Percentiles rank a stretch among this genome's conserved stretches.
Conservation (phyloP, 2,888 invertebrate species). For the Rhabditophanes sp. region DNA sequence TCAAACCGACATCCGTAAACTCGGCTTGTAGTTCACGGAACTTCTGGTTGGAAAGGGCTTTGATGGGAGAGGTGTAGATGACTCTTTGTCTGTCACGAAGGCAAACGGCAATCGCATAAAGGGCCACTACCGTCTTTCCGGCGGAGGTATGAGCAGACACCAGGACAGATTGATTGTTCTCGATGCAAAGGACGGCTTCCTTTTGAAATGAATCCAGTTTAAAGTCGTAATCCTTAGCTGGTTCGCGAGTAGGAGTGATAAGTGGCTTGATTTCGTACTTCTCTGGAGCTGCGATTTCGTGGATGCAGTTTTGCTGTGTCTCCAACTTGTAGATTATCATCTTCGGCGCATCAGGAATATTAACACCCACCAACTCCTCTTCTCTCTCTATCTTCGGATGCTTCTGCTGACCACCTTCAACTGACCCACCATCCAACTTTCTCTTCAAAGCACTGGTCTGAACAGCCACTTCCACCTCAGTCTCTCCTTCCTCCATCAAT, state of each 20-base stretch:
- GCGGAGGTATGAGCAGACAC: conserved; percentile 98
- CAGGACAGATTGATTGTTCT: conserved; percentile 89
- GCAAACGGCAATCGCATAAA: conserved; percentile 91
- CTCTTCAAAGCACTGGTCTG: no score
- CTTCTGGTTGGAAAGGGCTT: conserved; percentile 96
- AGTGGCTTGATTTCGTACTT: conserved; percentile 62
- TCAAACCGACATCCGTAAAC: conserved; percentile 73
- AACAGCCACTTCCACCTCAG: no score
- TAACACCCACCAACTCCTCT: background rate
- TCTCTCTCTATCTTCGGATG: no score
- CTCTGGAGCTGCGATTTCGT: conserved; percentile 85
- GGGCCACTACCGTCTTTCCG: conserved; percentile 90
- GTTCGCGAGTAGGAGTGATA: conserved; percentile 52
- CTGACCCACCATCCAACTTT: no score
- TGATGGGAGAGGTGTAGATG: conserved; percentile 97
- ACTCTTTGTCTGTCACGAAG: conserved; percentile 84
- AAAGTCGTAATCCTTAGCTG: conserved; percentile 82
- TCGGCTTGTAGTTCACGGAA: conserved; percentile 82
- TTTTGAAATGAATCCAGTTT: conserved; percentile 92
- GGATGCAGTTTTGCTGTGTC: conserved; percentile 66
- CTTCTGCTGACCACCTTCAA: no score
- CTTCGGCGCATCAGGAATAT: conserved; percentile 1
- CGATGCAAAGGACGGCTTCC: conserved; percentile 58
- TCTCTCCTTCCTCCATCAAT: no score
- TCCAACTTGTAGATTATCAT: no score